Base-by-base conservation (phyloP, 1,140 invertebrate species). In the Philotrypesis tridentata region DNA sequence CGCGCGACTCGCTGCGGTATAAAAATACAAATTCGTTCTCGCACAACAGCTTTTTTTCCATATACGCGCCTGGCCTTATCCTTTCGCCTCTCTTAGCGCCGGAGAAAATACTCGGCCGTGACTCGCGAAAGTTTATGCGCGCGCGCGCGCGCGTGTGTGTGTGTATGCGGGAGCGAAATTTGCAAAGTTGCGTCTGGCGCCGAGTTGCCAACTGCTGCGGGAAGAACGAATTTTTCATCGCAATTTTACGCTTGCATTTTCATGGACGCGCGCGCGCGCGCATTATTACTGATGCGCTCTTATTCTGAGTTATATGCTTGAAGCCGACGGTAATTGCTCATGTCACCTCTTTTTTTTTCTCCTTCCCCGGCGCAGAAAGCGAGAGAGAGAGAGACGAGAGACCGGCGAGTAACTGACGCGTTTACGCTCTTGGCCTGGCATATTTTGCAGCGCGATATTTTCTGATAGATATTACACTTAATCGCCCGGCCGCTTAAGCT, bases 181-280 rank as follows among this genome's bases (percentile, higher is more conserved):
- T 61, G 48, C 48, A 61, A 79, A 79, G 68, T 79, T 71, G 48
- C 48, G 61, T 55, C 17, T 71, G 11, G 27, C 48, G 5, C 17
- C 12, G 29, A 79, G 76, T 79, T 79, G 67, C 43, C 25, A 79
- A 79, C 77, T 79, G 21, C 67, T 31, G 17, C 5, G 11, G 9
- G 29, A 71, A 79, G 31, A 71, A 33, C 17, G n/a, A 31, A 79
- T 79, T 71, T 79, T 70, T 79, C 68, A 79, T 79, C 65, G 40
- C 25, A 79, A 79, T 71, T 79, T 79, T 79, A 71, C 48, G 77
- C 48, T 61, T 79, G 43, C 70, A 79, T 71, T 68, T 79, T 79
- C 68, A 79, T 29, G 48, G 31, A 79, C 77, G 77, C 3, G 3
- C 48, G 14, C 48, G 71, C 77, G 77, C 3, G 3, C 48, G 14